Evolutionary conservation across 1,140 invertebrate genomes (phyloP).

Genomic region (Varroa destructor): DNA sequence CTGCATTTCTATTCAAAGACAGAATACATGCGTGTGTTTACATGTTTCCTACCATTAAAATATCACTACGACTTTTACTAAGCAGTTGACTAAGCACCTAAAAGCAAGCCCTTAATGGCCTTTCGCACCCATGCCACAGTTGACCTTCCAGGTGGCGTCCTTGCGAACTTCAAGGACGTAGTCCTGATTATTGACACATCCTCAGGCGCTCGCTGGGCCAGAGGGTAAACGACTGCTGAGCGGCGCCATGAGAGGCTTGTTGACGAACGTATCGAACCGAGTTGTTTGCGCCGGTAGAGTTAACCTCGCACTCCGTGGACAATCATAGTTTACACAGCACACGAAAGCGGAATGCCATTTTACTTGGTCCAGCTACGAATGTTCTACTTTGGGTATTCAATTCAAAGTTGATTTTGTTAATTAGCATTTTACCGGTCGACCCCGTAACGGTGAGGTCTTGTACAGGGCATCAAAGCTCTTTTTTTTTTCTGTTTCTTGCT

Average conservation of each 20-base stretch:
- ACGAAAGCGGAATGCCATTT: background rate
- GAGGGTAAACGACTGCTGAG: background rate
- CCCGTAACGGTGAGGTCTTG: background rate
- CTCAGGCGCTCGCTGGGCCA: background rate
- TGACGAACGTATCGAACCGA: background rate
- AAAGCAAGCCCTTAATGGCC: too few species aligned
- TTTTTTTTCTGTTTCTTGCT: background rate
- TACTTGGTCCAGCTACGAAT: constrained; percentile 9
- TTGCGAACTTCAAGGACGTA: background rate
- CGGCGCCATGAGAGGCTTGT: background rate
- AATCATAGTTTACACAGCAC: background rate
- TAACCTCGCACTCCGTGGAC: background rate
- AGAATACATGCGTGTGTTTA: too few species aligned
- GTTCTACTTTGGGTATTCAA: background rate
- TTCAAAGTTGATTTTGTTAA: background rate
- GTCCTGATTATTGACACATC: background rate
- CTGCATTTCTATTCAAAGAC: too few species aligned
- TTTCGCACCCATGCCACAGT: background rate
- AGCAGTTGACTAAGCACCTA: too few species aligned
- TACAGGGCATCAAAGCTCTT: background rate
- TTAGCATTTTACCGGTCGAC: background rate
- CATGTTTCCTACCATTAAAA: too few species aligned
- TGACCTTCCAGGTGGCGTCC: background rate
- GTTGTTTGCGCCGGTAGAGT: background rate
- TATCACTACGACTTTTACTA: too few species aligned